phyloP scores from a whole-genome alignment of 2,113 vertebrate genomes.

The Solea senegalensis region DNA sequence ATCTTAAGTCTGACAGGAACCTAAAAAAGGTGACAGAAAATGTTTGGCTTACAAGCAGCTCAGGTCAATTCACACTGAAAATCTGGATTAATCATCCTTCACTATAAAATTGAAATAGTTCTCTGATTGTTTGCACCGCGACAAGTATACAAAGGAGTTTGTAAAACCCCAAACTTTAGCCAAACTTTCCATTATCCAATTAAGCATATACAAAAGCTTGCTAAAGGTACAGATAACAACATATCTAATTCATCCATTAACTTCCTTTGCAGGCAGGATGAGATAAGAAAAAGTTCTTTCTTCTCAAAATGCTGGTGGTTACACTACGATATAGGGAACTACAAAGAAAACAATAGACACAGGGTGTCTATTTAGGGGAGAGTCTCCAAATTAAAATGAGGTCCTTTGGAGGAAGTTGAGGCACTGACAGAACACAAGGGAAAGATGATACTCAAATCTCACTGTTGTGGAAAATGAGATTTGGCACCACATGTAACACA shows the following conservation, averaged over 20 bases:
- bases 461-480: slow-evolving; percentile 59
- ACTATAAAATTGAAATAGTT: neutral
- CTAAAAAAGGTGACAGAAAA: no score
- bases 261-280: slow-evolving; percentile 26
- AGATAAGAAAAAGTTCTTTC: slow-evolving; percentile 35
- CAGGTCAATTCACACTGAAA: neutral
- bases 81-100: neutral
- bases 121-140: neutral
- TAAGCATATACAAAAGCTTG: slow-evolving; percentile 37
- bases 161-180: slow-evolving; percentile 20
- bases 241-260: slow-evolving; percentile 43
- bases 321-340: slow-evolving; percentile 33
- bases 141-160: slow-evolving; percentile 7
- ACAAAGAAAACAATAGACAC: slow-evolving; percentile 33
- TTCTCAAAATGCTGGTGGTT: slow-evolving; percentile 42
- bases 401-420: slow-evolving; percentile 50
- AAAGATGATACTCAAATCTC: slow-evolving; percentile 53
- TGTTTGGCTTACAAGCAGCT: neutral
- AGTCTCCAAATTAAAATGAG: slow-evolving; percentile 61
- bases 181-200: slow-evolving; percentile 33
- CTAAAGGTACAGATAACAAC: slow-evolving; percentile 52
- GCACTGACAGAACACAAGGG: slow-evolving; percentile 46
- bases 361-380: slow-evolving; percentile 60
- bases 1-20: neutral
- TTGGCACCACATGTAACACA: slow-evolving; percentile 31